A percentile compares a stretch with the other conserved stretches of the same genome.
These are phyloP conservation scores for Arbacia lixula DNA, from an alignment of 53 echinoderm and acorn worm genomes.

Conservation along the genomic window DNA sequence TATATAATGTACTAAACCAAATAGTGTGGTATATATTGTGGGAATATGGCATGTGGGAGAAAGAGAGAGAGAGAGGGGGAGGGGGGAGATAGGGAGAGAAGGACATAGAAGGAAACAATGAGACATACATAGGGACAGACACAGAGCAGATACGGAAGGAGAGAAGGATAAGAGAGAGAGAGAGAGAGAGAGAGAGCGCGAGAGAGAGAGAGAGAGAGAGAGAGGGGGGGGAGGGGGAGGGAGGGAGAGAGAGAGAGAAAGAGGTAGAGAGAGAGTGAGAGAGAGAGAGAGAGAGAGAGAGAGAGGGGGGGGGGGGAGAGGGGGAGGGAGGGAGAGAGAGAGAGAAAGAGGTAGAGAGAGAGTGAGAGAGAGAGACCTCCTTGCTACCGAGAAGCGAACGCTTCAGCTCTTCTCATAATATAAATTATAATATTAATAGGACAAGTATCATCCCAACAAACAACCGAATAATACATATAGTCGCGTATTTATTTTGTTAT, in stretches of 20 bases:
- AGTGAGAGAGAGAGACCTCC: not conserved
- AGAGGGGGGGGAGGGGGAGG: not conserved
- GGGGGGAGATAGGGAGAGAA: not conserved
- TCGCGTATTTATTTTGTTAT: no score
- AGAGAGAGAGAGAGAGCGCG: not conserved
- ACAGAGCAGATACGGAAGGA: no score
- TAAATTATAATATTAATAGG: no score
- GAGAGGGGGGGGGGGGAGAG: not conserved
- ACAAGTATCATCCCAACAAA: no score
- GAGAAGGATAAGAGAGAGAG: not conserved
- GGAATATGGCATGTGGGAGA: not conserved
- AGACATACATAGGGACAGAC: no score
- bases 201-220: not conserved
- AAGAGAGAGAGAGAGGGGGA: not conserved
- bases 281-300: not conserved
- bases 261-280: not conserved
- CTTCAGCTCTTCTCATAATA: no score
- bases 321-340: not conserved
- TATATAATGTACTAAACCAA: no score
- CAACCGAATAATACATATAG: no score
- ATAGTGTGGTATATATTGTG: no score
- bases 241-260: not conserved
- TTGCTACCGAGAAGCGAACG: no score
- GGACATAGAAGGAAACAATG: not conserved
- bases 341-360: not conserved